Base-by-base conservation (phyloP, 2,797 vertebrate genomes). In the Lepidocolaptes lacrymiger region DNA sequence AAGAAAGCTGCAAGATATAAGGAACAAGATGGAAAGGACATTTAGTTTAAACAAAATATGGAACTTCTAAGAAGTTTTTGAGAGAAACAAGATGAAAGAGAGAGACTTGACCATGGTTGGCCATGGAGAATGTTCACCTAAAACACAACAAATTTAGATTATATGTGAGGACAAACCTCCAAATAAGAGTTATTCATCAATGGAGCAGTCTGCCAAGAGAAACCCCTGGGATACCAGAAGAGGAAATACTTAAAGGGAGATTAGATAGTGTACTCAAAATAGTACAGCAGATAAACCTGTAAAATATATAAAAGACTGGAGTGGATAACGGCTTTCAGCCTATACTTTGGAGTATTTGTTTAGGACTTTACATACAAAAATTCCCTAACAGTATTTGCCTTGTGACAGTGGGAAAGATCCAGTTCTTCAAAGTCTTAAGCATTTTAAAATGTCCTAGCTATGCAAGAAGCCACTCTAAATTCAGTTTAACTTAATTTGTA, bases 251-350 rank as follows among this genome's bases (percentile, higher is more conserved):
- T 96, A 87, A 74, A 85, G 71, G 63, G 68, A 97, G 96, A 98
- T 98, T 97, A 98, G 98, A 98, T 97, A 97, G 93, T 83, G 78
- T 61, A 88, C 97, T 96, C 69, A 94, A 92, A 97, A 92, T 89
- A 96, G 94, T 91, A 41, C 79, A 87, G 56, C 37, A 92, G 95
- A 96, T 94, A 96, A 96, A 92, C 28, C 19, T 75, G 39, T 59
- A 80, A 92, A 95, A 94, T 63, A 63, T 52, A 41, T 81, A 88
- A 80, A 91, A 87, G 48, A 30, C 59, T 75, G 21, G 48, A 86
- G 22, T 21, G 6, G 39, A 22, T 46, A 89, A 51, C 27, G 89
- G 91, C 58, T 79, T 93, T 93, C 52, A 92, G 54, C 17, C 78
- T 89, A 17, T 49, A 27, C 7, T 68, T 61, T 0, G 0, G 43